These are phyloP conservation scores for Calosoma granatense DNA, from an alignment of 1,140 invertebrate genomes.

Conservation along the genomic window DNA sequence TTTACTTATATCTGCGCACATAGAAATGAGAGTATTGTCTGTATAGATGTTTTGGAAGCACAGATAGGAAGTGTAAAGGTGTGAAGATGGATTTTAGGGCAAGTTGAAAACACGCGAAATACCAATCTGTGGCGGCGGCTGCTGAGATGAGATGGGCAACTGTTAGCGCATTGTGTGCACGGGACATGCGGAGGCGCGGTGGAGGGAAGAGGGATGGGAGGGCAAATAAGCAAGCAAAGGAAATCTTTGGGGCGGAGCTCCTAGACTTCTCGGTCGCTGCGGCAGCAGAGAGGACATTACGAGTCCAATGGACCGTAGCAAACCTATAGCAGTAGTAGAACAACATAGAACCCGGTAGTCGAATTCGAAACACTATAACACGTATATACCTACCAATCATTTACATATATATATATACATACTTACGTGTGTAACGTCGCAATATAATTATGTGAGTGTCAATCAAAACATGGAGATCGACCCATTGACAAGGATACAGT, in stretches of 20 bases:
- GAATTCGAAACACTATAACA: too few species aligned
- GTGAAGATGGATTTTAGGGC: conserved; percentile 28
- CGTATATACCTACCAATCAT: too few species aligned
- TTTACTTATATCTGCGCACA: too few species aligned
- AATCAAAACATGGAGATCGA: neutral
- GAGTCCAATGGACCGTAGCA: neutral
- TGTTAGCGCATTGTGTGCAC: neutral
- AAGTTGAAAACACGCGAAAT: conserved; percentile 30
- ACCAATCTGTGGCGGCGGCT: conserved; percentile 29
- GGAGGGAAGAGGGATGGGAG: neutral
- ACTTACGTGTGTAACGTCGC: too few species aligned
- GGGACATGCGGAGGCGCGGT: neutral
- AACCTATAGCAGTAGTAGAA: too few species aligned
- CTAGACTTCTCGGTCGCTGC: neutral
- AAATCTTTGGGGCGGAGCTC: conserved; percentile 9
- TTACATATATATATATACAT: too few species aligned
- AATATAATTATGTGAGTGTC: conserved; percentile 5
- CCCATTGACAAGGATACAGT: neutral
- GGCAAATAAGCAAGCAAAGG: conserved; percentile 13
- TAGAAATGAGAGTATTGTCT: neutral
- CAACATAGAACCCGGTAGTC: too few species aligned
- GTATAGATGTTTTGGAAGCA: conserved; percentile 15
- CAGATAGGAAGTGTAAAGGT: conserved; percentile 23
- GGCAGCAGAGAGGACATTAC: neutral
- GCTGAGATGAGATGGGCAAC: conserved; percentile 19